Base-by-base conservation (phyloP, 2,888 invertebrate species). In the Meliscaeva auricollis region DNA sequence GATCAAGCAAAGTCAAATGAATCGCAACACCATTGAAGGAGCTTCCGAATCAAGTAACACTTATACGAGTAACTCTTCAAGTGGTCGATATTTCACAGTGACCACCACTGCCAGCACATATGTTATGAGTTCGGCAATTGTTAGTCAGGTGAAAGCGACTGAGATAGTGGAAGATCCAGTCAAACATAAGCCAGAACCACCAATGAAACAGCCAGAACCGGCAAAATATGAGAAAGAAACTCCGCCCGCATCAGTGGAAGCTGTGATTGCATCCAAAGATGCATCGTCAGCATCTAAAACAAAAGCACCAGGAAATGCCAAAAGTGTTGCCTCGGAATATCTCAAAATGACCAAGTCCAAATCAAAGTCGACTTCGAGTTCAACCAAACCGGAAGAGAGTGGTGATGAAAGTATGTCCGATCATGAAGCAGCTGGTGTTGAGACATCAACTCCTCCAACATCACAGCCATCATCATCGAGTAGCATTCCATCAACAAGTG, bases 1-100 rank as follows among this genome's bases (percentile, higher is more conserved):
- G 91, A 95, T 96, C 79, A 96, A 96, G 90, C 95, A 95, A 90
- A 94, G 94, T 87, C 95, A 95, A 90, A 90, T 91, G 76, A 90
- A 88, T 76, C 90, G 87, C 7, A 88, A 84, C 38, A 82, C 87
- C 3, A 75, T 76, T 22, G 93, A 91, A 93, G 93, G 89, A 94
- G 95, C n/a, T 94, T 95, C 91, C 94, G 94, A 89, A 94, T 95
- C 1, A 94, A 56, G 15, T 20, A 73, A 72, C 58, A 85, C 66
- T 11, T 78, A 78, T 54, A 64, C 64, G 13, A 64, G 64, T 32
- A 79, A 70, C 78, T 87, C 87, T 58, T 93, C 68, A 11, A 48
- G 64, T 15, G 41, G 69, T 32, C 30, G 50, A 1, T 66, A 66
- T 9, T 66, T 50, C n/a, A 44, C 69, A 13, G 56, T 84, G 50